Conservation (phyloP, 2,888 invertebrate genomes). For the Cephus nigrinus region DNA sequence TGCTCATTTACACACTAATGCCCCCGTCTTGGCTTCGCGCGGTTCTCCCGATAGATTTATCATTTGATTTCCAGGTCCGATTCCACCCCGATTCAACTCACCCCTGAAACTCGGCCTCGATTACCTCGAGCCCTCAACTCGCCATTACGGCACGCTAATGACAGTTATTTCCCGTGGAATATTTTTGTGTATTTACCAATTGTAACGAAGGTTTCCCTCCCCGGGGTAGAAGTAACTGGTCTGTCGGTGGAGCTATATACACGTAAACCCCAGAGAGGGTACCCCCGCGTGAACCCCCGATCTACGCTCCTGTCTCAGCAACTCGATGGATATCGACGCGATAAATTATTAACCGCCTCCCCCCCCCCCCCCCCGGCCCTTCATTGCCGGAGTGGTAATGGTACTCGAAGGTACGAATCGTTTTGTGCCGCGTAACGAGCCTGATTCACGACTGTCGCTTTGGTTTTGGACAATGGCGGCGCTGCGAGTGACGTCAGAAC, state of each 20-base stretch:
- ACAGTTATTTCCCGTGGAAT: constrained; percentile 31
- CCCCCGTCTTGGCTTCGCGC: constrained; percentile 4
- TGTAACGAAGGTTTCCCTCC: background rate
- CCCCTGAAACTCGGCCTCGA: background rate
- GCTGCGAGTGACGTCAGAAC: background rate
- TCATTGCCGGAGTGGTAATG: background rate
- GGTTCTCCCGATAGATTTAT: constrained; percentile 44
- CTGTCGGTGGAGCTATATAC: background rate
- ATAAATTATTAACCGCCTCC: constrained; percentile 19
- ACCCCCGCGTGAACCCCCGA: background rate
- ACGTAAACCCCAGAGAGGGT: background rate
- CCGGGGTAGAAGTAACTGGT: background rate
- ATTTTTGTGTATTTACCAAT: constrained; percentile 31
- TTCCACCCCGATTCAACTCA: background rate
- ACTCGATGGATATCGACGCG: constrained; percentile 1
- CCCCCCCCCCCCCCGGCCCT: too few relatives aligned
- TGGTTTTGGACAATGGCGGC: background rate
- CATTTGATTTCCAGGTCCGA: constrained; percentile 38
- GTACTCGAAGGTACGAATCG: background rate
- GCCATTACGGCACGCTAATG: constrained; percentile 24
- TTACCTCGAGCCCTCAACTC: constrained; percentile 8
- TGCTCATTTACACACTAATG: constrained; percentile 54
- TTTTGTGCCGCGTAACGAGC: background rate
- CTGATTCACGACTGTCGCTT: background rate
- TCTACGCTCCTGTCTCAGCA: background rate